phyloP scores from a whole-genome alignment of 2,797 vertebrate genomes.

The Poeciliopsis paucimaculata region DNA sequence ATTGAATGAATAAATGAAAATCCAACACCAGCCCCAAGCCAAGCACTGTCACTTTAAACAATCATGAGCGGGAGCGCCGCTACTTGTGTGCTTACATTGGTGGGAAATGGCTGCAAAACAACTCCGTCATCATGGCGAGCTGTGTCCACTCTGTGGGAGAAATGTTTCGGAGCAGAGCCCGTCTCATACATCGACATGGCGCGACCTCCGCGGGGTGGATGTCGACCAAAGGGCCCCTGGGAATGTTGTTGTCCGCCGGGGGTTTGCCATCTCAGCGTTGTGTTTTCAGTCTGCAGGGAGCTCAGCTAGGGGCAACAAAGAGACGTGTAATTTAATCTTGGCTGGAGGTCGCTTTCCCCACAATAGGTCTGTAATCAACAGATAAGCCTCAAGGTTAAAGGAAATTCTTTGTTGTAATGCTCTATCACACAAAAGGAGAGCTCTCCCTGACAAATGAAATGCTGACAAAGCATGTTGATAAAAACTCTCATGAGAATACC shows the following conservation, averaged over 20 bases:
- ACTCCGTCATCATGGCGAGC: conserved; percentile 87
- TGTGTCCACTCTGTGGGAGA: conserved; percentile 88
- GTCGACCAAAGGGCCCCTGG: conserved; percentile 84
- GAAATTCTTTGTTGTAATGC: conserved; percentile 21
- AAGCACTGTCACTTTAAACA: conserved; percentile 48
- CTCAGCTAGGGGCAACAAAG: conserved; percentile 90
- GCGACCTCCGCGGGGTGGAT: conserved; percentile 88
- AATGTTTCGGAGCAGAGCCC: conserved; percentile 90
- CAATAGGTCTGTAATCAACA: conserved; percentile 26
- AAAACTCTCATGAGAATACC: conserved; percentile 31
- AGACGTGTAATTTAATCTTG: conserved; percentile 42
- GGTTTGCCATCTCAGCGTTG: conserved; percentile 91
- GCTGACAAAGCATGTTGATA: conserved; percentile 33
- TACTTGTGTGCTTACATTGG: conserved; percentile 88
- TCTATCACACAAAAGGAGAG: conserved; percentile 39
- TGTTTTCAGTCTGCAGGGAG: conserved; percentile 96
- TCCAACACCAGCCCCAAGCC: conserved; percentile 69
- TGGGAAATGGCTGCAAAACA: conserved; percentile 91
- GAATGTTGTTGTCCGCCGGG: conserved; percentile 85
- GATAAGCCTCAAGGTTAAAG: conserved; percentile 22
- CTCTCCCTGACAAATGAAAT: conserved; percentile 33
- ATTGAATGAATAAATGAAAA: conserved; percentile 69
- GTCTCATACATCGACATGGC: conserved; percentile 99
- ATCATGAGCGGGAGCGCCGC: conserved; percentile 17
- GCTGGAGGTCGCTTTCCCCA: conserved; percentile 29